Evolutionary conservation across 2,888 invertebrate species (phyloP).

Genomic region (Zonitis immaculata): DNA sequence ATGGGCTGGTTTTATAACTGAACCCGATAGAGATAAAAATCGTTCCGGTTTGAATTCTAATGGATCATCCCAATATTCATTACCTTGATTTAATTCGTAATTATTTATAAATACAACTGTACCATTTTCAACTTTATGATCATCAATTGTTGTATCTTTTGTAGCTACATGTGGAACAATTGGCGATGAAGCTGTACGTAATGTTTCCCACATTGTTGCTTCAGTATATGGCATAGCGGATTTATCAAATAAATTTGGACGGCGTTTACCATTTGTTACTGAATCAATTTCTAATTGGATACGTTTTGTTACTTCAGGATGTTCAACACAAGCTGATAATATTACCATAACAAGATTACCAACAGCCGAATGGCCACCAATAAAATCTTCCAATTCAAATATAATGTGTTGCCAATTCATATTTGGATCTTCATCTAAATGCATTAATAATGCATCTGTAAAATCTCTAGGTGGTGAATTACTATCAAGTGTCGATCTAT

Average conservation of each 20-base stretch:
- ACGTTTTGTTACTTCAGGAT: constrained; percentile 60
- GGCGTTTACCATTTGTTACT: constrained; percentile 53
- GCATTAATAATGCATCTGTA: constrained; percentile 71
- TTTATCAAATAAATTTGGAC: constrained; percentile 63
- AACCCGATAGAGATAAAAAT: constrained; percentile 55
- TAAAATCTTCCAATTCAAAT: constrained; percentile 79
- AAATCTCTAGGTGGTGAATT: constrained; percentile 68
- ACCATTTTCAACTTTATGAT: constrained; percentile 67
- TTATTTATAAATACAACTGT: constrained; percentile 82
- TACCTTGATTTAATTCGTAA: constrained; percentile 70
- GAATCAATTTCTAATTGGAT: constrained; percentile 67
- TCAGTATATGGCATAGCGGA: constrained; percentile 71
- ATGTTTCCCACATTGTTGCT: constrained; percentile 74
- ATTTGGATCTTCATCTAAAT: constrained; percentile 54
- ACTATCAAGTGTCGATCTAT: constrained; percentile 51
- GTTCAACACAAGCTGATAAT: constrained; percentile 62
- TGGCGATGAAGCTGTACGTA: constrained; percentile 77
- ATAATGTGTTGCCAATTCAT: constrained; percentile 76
- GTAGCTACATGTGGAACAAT: constrained; percentile 88
- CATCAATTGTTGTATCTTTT: constrained; percentile 66
- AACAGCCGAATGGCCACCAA: constrained; percentile 84
- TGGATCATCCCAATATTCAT: constrained; percentile 69
- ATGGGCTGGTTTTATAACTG: constrained; percentile 58
- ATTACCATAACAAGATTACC: constrained; percentile 78
- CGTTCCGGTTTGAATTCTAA: constrained; percentile 69